Base-by-base conservation (phyloP, 2,888 invertebrate species). In the Diplolepis rosae region DNA sequence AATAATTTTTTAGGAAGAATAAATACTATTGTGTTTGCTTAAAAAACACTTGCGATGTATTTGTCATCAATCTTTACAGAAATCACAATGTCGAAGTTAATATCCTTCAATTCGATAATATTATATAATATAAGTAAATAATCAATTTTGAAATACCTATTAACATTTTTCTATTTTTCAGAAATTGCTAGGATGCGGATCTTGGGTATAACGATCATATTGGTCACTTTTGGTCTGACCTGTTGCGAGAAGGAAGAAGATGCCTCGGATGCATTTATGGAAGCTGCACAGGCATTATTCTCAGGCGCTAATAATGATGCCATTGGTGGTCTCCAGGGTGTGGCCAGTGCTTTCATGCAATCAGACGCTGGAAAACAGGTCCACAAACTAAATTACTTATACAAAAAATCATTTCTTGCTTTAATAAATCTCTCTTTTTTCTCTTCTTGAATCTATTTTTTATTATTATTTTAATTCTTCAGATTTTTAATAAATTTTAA, bases 321-420 rank as follows among this genome's bases (percentile, higher is more conserved):
- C 9, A 83, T 92, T 56, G 91, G 91, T 0, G 92, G 92, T 1
- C 89, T 95, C 0, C 94, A 93, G 1, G 92, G 92, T 7, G 89
- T 95, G 56, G 90, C 95, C 9, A 93, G 93, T 1, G 91, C 90
- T 32, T 90, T 95, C 61, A 91, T 95, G 91, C 93, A 94, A 79
- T 92, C 93, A 0, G 93, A 92, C 68, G 91, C 91, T 28, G 92
- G 91, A 0, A 92, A 92, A 83, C 91, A 92, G 80, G 83, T 92
- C 22, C 89, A 89, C 89, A 1, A 80, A 39, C 30, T 13, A 24
- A 52, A 45, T 56, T 30, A 11, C 18, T 7, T 18, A n/a, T n/a
- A 7, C 11, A 18, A 4, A 48, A 39, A 24, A 30, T 74, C 4
- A 15, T 48, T n/a, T n/a, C n/a, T n/a, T n/a, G 22, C 18, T 66